Percentiles rank a stretch among this genome's conserved stretches.
phyloP scores from a whole-genome alignment of 2,888 invertebrate species.

The Colletes collaris region DNA sequence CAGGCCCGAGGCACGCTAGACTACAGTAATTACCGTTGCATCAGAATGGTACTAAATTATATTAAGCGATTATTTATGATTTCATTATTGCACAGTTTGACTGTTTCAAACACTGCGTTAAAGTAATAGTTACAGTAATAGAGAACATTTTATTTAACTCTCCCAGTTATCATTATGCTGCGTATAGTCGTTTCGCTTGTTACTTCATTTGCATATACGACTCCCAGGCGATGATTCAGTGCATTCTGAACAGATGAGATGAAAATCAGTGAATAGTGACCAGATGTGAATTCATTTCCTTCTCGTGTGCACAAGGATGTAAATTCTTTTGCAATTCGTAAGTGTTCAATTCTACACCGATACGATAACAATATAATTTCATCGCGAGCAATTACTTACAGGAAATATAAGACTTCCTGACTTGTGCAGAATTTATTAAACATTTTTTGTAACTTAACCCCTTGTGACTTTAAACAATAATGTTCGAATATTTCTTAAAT shows the following conservation, averaged over 20 bases:
- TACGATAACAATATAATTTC: background rate
- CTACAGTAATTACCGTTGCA: slow-evolving; percentile 42
- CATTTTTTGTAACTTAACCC: no score
- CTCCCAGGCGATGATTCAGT: slow-evolving; percentile 22
- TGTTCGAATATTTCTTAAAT: no score
- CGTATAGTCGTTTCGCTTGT: no score
- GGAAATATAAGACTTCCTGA: background rate
- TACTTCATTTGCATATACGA: background rate
- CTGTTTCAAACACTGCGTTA: background rate
- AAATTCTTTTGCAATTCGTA: slow-evolving; percentile 11
- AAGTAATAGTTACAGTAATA: background rate
- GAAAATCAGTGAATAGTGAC: slow-evolving; percentile 41
- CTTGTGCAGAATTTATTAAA: background rate
- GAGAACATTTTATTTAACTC: no score
- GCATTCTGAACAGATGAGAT: slow-evolving; percentile 42
- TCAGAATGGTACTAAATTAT: slow-evolving; percentile 32
- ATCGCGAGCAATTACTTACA: background rate
- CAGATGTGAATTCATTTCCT: slow-evolving; percentile 14
- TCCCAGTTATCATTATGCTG: no score
- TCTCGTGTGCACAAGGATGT: background rate
- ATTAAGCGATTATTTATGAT: slow-evolving; percentile 15
- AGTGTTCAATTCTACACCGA: slow-evolving; percentile 1
- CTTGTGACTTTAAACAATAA: no score
- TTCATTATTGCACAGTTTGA: slow-evolving; percentile 4
- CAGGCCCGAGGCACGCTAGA: slow-evolving; percentile 2